Evolutionary conservation across 1,140 invertebrate genomes (phyloP), one percentile per base, ranked within the genome.

Genomic region (Drosophila pseudoobscura): DNA sequence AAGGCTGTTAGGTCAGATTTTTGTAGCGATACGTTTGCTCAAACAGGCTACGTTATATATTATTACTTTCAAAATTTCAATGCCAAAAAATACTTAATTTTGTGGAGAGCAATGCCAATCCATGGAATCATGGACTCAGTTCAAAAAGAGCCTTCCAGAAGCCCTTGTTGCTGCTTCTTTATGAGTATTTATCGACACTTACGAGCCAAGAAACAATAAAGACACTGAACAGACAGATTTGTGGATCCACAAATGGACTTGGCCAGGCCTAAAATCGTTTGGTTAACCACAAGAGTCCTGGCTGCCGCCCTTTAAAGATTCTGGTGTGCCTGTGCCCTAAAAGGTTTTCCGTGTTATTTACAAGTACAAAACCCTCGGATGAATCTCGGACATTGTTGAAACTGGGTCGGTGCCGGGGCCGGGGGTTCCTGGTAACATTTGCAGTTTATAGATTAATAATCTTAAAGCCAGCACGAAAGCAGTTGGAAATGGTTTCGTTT

Each of bases 371-470:
- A n/a, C 43, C 11, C 7, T 22, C 9, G 31, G 4, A 26, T 24
- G 20, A 59, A 15, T 55, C 54, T 53, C 55, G 49, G 53, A 43
- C 41, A 55, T 43, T 50, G 56, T 53, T 72, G 7, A 50, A 78
- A 80, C 53, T 82, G 61, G 78, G 78, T 77, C 73, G 24, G 5
- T 0, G 24, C 4, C 5, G 24, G 24, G 31, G 62, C 24, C 5
- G 24, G 24, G 43, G 58, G 13, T 20, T 31, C 8, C 8, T 53
- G 74, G 57, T 46, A 65, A 70, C 78, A 80, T 76, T 65, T 62
- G 74, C 75, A 78, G 53, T 78, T 78, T 78, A 78, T 78, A 78
- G 75, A 78, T 78, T 78, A 73, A 73, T 74, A 78, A 78, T 73
- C 53, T 78, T 58, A 59, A 52, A 54, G 50, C 52, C 56, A 72